Evolutionary conservation across 2,113 vertebrate species (phyloP).

Genomic region (Pardalotus punctatus): DNA sequence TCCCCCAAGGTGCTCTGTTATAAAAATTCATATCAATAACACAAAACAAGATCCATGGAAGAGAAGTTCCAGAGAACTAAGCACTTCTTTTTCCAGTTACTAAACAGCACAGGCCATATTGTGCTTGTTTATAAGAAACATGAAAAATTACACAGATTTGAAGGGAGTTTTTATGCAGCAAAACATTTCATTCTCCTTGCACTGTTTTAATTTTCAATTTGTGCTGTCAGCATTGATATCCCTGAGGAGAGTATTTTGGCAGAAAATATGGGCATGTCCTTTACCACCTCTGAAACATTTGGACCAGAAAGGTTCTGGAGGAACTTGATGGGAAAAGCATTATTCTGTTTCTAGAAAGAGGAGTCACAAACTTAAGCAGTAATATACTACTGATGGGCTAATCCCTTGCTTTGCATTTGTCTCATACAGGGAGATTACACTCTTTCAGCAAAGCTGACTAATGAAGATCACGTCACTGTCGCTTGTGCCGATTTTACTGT

Average conservation of each 20-base stretch:
- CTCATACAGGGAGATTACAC: conserved; percentile 69
- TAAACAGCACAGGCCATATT: not conserved
- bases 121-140: not conserved
- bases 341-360: not conserved
- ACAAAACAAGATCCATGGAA: not conserved
- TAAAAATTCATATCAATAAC: not conserved
- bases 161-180: not conserved
- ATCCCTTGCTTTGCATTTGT: not conserved
- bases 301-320: not conserved
- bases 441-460: conserved; percentile 50
- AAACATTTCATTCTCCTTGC: not conserved
- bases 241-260: not conserved
- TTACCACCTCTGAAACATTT: not conserved
- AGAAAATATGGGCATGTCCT: not conserved
- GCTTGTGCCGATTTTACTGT: conserved; percentile 66
- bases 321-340: not conserved
- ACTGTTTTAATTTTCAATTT: conserved; percentile 7
- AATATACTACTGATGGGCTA: not conserved
- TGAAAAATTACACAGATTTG: not conserved
- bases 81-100: not conserved
- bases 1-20: not conserved
- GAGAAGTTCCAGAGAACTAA: not conserved
- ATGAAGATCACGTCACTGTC: conserved; percentile 33
- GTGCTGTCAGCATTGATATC: not conserved
- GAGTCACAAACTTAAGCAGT: not conserved